Base-by-base conservation (phyloP, 1,140 invertebrate genomes). In the Pseudachorutes palmiensis region DNA sequence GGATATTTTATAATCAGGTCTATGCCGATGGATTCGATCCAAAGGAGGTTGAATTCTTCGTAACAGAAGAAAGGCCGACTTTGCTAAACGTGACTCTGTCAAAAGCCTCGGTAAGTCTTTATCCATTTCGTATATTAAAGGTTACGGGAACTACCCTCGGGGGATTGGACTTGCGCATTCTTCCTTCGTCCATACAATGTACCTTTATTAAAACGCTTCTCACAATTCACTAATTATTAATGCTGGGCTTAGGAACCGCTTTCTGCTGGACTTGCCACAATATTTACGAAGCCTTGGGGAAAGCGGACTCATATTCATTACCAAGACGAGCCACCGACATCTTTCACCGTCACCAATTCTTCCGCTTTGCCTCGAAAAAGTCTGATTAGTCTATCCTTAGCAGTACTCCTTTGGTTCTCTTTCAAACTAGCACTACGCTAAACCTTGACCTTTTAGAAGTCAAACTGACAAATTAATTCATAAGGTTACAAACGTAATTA, bases 21-120 rank as follows among this genome's bases (percentile, higher is more conserved):
- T 88, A 88, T 76, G 89, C 88, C 29, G 90, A 92, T 72, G 89
- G 90, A 30, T 93, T 86, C 76, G 80, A 87, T 48, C 89, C 90
- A 0, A 82, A 85, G 69, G 90, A 93, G 77, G 80, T 91, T 31
- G 89, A 92, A 75, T 92, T 94, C 76, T 86, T 88, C 76, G 89
- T 94, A 2, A 85, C 88, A n/a, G 88, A 92, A 36, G 83, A 86
- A 72, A 88, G 91, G 79, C 90, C 91, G 9, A 93, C 90, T 1
- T 78, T 88, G 48, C 80, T 93, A 33, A 93, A 93, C 78, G 84
- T 94, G 24, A 93, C 91, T 3, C 77, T 94, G 69, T 84, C 86
- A 73, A 84, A 85, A 16, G 83, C 86, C n/a, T 89, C 89, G 83
- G 90, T 92, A 85, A 80, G 81, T 77, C n/a, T n/a, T n/a, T n/a